phyloP scores from a whole-genome alignment of 2,888 invertebrate genomes.

The Drosophila buzzatii region DNA sequence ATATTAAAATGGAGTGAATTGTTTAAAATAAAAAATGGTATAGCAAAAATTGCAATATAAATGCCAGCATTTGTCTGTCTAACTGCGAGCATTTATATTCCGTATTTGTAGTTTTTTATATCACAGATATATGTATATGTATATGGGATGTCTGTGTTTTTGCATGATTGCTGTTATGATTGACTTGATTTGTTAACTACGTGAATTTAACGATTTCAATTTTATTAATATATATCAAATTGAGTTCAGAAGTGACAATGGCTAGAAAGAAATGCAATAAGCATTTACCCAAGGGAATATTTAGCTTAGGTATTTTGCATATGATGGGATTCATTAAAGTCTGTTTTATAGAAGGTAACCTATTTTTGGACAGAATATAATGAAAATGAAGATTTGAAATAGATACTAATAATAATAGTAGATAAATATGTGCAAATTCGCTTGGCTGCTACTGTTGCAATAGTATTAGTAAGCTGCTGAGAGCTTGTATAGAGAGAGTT shows the following conservation, averaged over 20 bases:
- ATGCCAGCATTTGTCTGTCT: conserved; percentile 37
- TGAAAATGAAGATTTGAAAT: no score
- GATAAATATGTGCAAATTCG: no score
- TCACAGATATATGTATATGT: neutral
- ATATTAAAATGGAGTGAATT: conserved; percentile 17
- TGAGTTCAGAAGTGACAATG: neutral
- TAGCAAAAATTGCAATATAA: conserved; percentile 1
- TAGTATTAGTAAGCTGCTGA: no score
- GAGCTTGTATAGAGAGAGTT: no score
- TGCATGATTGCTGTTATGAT: neutral
- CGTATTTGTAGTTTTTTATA: neutral
- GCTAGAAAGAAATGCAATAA: no score
- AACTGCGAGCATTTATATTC: conserved; percentile 23
- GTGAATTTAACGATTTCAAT: neutral
- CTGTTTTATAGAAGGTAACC: no score
- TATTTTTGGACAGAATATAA: no score
- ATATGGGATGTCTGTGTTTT: neutral
- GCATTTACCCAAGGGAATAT: no score
- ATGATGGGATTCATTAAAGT: no score
- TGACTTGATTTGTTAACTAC: conserved; percentile 3
- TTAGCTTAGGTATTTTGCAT: no score
- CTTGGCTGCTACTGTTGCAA: no score
- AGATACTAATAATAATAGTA: no score
- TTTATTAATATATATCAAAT: neutral
- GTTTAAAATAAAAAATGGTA: conserved; percentile 6